Evolutionary conservation across 92 coral and sea anemone species (phyloP), one percentile per base, ranked within the genome.

Genomic region (Epizoanthus stellaris): DNA sequence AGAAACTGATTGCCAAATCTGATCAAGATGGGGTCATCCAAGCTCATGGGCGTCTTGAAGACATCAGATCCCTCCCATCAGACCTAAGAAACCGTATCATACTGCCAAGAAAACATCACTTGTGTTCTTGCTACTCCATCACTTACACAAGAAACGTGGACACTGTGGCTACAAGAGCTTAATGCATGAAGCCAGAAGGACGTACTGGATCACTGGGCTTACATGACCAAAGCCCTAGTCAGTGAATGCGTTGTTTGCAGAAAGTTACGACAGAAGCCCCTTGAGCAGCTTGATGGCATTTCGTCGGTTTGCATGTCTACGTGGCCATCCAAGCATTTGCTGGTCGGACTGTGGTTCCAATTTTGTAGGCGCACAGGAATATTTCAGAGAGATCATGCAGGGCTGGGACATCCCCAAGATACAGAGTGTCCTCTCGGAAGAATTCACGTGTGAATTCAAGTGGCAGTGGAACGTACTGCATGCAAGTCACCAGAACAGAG

Each of bases 21-120:
- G 92, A 91, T 62, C 39, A 90, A 14, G 75, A 89, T 60, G 88
- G 90, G 1, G 19, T 92, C 25, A 70, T 87, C 1, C 80, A 93
- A 19, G 90, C 85, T 1, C 93, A 93, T 71, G 88, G 91, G 53
- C 85, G 93, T 0, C 90, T 93, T 0, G 90, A 93, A 75, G 68
- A 85, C 80, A 79, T 85, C 52, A 61, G 89, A 67, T 73, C 77
- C 4, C 90, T 93, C 19, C 85, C 93, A 80, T 52, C 23, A 5
- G 91, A 91, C 36, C 67, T 88, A 82, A 19, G 72, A 23, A 89
- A 92, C 40, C 92, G 92, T 0, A 66, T 89, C 14, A 56, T 89
- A 12, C 77, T 92, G 49, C 93, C 93, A 71, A 67, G 88, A 2
- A 70, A 87, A 15, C 95, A 92, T 56, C 65, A 15, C 66, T 88